phyloP scores from a whole-genome alignment of 23 tunicate genomes.

The Clavelina lepadiformis region DNA sequence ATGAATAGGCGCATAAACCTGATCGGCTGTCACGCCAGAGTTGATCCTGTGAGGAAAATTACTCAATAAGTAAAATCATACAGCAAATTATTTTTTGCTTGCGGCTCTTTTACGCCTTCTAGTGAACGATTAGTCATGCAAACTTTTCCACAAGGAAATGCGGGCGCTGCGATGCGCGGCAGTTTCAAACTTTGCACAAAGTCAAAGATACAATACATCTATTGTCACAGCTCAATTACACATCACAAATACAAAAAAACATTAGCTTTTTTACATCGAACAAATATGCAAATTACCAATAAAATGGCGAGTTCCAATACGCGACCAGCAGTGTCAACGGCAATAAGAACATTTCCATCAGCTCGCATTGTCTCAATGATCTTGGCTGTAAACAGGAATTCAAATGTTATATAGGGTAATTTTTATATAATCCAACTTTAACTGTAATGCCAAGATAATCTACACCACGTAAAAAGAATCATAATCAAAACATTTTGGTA shows the following conservation, averaged over 20 bases:
- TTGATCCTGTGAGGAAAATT: slow-evolving; percentile 45
- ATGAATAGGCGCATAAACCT: slow-evolving; percentile 68
- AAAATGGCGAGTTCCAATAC: slow-evolving; percentile 94
- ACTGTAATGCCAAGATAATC: neutral
- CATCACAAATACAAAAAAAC: too few species aligned
- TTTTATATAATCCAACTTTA: neutral
- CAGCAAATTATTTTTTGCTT: too few species aligned
- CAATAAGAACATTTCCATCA: slow-evolving; percentile 93
- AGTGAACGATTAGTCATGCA: too few species aligned
- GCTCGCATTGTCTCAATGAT: slow-evolving; percentile 75
- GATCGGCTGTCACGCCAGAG: slow-evolving; percentile 81
- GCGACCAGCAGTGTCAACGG: slow-evolving; percentile 96
- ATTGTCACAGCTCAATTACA: too few species aligned
- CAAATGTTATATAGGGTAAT: neutral
- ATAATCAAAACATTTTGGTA: slow-evolving; percentile 1
- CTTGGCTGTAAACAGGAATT: slow-evolving; percentile 38
- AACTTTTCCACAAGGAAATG: too few species aligned
- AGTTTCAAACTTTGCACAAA: too few species aligned
- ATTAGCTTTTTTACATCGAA: too few species aligned
- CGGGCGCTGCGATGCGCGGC: too few species aligned
- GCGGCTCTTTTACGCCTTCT: too few species aligned
- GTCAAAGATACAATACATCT: too few species aligned
- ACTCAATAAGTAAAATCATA: too few species aligned
- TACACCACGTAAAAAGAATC: neutral
- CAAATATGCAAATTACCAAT: slow-evolving; percentile 61